These are phyloP conservation scores for Zoanthus solanderi DNA, from an alignment of 92 coral and sea anemone species.

Conservation along the genomic window DNA sequence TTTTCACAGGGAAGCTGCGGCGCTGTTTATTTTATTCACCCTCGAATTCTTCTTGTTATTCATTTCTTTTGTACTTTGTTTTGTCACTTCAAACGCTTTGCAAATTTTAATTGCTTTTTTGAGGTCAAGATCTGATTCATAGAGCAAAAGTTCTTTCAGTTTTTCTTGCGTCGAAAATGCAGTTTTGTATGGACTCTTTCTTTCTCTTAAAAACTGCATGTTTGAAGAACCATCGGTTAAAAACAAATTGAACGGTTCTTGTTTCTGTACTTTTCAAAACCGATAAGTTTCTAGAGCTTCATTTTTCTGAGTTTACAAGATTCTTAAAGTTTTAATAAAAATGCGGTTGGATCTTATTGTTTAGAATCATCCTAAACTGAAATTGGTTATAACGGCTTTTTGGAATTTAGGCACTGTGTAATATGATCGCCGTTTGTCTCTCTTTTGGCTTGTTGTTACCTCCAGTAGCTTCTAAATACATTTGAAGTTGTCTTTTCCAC, in stretches of 20 bases:
- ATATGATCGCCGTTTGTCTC: neutral
- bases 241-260: too few species aligned
- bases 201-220: too few species aligned
- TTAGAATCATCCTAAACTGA: neutral
- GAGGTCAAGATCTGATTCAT: neutral
- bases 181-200: too few species aligned
- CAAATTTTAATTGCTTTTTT: neutral
- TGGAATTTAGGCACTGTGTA: too few species aligned
- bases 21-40: neutral
- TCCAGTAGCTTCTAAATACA: neutral
- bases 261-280: too few species aligned
- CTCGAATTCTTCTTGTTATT: neutral
- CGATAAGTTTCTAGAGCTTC: neutral
- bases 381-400: neutral
- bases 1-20: neutral
- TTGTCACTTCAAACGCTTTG: neutral
- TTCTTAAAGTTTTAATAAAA: too few species aligned
- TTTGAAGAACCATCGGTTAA: too few species aligned
- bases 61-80: too few species aligned
- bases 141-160: neutral
- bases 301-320: neutral
- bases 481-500: neutral
- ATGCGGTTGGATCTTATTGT: neutral
- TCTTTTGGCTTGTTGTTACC: neutral
- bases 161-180: too few species aligned